A percentile compares a stretch with the other conserved stretches of the same genome.
phyloP scores from a whole-genome alignment of 2,888 invertebrate genomes.

The Erannis defoliaria region DNA sequence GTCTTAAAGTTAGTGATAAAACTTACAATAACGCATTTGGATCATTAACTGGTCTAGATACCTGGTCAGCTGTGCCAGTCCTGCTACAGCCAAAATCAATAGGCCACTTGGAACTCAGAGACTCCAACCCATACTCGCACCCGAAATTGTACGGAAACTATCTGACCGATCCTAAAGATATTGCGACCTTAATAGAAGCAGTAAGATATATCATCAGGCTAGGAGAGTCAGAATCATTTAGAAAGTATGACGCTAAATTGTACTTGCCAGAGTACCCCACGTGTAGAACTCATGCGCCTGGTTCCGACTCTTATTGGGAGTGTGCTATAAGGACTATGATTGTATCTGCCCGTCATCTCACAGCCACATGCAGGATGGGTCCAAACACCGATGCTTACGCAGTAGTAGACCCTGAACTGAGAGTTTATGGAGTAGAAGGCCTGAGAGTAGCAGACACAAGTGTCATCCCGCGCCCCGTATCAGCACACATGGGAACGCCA shows the following conservation, averaged over 20 bases:
- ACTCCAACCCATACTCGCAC: conserved; percentile 90
- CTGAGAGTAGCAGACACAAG: conserved; percentile 90
- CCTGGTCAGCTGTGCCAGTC: conserved; percentile 89
- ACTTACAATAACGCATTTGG: conserved; percentile 86
- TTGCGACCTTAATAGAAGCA: conserved; percentile 86
- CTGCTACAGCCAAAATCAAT: conserved; percentile 91
- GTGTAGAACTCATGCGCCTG: conserved; percentile 80
- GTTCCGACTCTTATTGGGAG: conserved; percentile 90
- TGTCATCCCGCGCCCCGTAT: conserved; percentile 88
- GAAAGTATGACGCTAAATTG: conserved; percentile 83
- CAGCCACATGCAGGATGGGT: conserved; percentile 91
- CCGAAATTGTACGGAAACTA: conserved; percentile 94
- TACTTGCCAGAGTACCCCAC: conserved; percentile 83
- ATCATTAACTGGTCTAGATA: conserved; percentile 84
- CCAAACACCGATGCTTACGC: conserved; percentile 87
- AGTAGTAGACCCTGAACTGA: conserved; percentile 88
- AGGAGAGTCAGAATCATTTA: conserved; percentile 86
- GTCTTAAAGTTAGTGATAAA: conserved; percentile 86
- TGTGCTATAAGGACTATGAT: conserved; percentile 88
- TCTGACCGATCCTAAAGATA: conserved; percentile 88
- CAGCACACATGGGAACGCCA: conserved; percentile 89
- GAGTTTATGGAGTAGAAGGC: conserved; percentile 88
- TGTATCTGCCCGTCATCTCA: conserved; percentile 87
- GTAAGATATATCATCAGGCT: conserved; percentile 88
- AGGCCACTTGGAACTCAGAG: conserved; percentile 90